Base-by-base conservation (phyloP, 2,113 vertebrate genomes). In the Alosa alosa region DNA sequence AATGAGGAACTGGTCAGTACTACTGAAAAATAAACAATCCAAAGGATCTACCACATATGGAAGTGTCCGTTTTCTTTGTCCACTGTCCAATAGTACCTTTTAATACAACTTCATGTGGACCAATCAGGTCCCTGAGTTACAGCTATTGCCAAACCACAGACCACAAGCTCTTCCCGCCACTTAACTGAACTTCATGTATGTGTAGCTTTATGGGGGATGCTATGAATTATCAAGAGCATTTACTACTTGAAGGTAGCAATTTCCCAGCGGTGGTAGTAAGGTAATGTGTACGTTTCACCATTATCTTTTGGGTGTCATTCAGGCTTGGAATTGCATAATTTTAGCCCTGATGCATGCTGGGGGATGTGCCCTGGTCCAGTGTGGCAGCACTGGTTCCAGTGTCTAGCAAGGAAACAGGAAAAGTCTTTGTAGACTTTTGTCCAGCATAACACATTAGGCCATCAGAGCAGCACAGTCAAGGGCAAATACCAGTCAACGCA, bases 231-330 rank as follows among this genome's bases (percentile, higher is more conserved):
- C 13, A 72, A 72, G 64, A 13, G 8, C 25, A 72, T 72, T 72
- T 36, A 15, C 25, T 36, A 72, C n/a, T 72, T 72, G n/a, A 72
- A 72, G 25, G 64, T 72, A 72, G 64, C 64, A 72, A 72, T 25
- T 72, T 72, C 13, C 64, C 25, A 6, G 82, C 78, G 31, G 72
- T 86, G 87, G 81, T 85, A 64, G 6, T 64, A 64, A n/a, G 57
- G 20, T 64, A 64, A 64, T 64, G 57, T 64, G 20, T 64, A 9
- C 84, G 85, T 86, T 64, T 13, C 72, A 83, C 15, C 52, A 55
- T 55, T 18, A 72, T 72, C 64, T 72, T 18, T 36, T 72, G n/a
- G 64, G 31, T 72, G 25, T 2, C 64, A 72, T 72, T 31, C 13
- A 31, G 31, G 31, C 8, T 72, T 36, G 64, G 31, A 31, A 31